phyloP scores from a whole-genome alignment of 2,113 vertebrate genomes.

The Lucifuga dentata region DNA sequence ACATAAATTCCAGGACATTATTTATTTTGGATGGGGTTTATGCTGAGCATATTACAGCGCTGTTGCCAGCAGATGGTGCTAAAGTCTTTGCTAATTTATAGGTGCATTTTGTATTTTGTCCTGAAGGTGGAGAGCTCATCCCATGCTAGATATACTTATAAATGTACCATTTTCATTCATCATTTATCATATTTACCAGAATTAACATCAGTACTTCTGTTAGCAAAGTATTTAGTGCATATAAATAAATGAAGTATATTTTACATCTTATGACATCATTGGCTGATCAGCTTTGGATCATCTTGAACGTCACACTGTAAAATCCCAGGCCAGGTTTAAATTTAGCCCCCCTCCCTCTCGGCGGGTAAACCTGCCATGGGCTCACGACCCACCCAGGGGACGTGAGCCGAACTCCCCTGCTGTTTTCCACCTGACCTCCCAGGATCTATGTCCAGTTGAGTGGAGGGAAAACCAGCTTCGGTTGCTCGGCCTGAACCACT shows the following conservation, averaged over 20 bases:
- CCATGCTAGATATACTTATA: neutral
- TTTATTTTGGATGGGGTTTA: too few relatives aligned
- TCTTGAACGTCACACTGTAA: conserved; percentile 21
- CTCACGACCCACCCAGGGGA: neutral
- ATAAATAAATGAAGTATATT: too few relatives aligned
- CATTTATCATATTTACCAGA: neutral
- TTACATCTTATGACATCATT: neutral
- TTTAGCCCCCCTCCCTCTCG: conserved; percentile 27
- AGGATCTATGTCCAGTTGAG: conserved; percentile 31
- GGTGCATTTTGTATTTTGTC: neutral
- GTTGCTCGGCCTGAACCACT: neutral
- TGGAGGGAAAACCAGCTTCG: conserved; percentile 19
- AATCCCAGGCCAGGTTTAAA: conserved; percentile 29
- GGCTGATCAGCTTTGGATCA: neutral
- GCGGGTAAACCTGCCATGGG: conserved; percentile 1
- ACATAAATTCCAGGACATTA: too few relatives aligned
- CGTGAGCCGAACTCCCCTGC: neutral
- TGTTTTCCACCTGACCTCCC: conserved; percentile 49
- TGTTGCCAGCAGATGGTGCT: conserved; percentile 28
- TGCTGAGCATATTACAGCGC: too few relatives aligned
- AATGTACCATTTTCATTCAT: too few relatives aligned
- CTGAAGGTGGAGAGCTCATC: conserved; percentile 38
- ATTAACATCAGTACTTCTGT: neutral
- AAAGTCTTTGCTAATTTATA: too few relatives aligned
- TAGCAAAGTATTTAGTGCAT: neutral